These are phyloP conservation scores for Nyctalus aviator DNA, from an alignment of 2,797 vertebrate species.

Conservation along the genomic window DNA sequence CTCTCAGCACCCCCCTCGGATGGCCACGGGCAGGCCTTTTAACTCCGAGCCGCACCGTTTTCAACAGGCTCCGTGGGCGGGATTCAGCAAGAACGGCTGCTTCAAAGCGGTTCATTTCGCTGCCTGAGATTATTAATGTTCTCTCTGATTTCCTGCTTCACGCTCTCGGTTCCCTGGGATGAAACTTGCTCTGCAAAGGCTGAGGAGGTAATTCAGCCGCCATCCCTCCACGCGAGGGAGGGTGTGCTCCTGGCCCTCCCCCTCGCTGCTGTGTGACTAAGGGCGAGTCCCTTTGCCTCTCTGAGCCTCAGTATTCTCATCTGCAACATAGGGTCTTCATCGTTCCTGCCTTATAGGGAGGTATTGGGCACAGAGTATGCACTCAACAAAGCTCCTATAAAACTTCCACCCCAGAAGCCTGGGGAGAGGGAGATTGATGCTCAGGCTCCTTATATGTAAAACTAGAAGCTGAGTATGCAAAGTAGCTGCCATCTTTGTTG, in stretches of 20 bases:
- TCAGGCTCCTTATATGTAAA: fast-evolving
- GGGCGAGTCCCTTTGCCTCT: neutral
- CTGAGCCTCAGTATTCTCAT: neutral
- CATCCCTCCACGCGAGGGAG: neutral
- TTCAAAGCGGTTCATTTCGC: constrained; percentile 35
- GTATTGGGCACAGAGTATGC: neutral
- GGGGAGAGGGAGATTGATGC: neutral
- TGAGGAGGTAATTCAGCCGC: neutral
- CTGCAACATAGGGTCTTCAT: neutral
- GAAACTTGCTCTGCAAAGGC: constrained; percentile 9
- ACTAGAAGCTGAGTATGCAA: too few relatives aligned
- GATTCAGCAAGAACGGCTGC: fast-evolving
- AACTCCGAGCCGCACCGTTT: neutral
- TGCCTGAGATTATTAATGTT: constrained; percentile 50
- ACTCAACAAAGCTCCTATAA: neutral
- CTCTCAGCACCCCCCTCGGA: neutral
- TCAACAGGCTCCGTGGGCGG: neutral
- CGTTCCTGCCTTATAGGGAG: neutral
- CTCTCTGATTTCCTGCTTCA: constrained; percentile 28
- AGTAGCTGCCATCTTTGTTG: too few relatives aligned
- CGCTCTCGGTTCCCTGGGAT: constrained; percentile 9
- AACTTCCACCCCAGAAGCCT: neutral
- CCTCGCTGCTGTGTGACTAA: neutral
- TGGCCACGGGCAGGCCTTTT: neutral
- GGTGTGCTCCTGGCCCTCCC: neutral